phyloP scores from a whole-genome alignment of 2,113 vertebrate genomes.

The Cairina moschata region DNA sequence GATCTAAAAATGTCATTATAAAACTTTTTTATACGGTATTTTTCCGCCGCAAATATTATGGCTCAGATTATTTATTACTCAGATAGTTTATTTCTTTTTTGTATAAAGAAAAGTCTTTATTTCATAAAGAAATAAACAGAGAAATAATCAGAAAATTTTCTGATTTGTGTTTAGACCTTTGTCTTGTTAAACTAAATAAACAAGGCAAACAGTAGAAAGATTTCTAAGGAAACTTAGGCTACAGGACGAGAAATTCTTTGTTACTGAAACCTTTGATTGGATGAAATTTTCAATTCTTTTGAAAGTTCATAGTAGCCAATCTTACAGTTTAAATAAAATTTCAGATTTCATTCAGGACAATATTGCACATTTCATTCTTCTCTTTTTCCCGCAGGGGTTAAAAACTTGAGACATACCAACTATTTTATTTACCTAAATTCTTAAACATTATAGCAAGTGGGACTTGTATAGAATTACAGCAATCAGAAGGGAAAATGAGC shows the following conservation, averaged over 20 bases:
- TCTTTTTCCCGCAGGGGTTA: background rate
- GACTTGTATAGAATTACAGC: background rate
- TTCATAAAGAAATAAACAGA: background rate
- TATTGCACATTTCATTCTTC: background rate
- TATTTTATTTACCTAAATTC: background rate
- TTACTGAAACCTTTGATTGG: background rate
- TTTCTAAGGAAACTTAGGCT: background rate
- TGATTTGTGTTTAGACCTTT: background rate
- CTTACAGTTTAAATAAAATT: background rate
- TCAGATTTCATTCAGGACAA: background rate
- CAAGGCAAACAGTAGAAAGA: background rate
- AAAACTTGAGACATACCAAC: background rate
- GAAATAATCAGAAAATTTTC: background rate
- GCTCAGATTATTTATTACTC: background rate
- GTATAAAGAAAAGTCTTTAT: too few species aligned
- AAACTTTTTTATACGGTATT: background rate
- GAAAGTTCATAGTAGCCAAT: background rate
- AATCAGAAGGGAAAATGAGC: background rate
- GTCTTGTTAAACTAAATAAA: background rate
- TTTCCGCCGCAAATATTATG: background rate
- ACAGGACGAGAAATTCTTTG: background rate
- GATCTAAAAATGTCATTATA: background rate
- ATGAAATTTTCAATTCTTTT: background rate
- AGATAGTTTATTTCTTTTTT: too few species aligned
- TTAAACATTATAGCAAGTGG: background rate